Evolutionary conservation across 1,140 invertebrate species (phyloP).

Genomic region (Elymnias hypermnestra): DNA sequence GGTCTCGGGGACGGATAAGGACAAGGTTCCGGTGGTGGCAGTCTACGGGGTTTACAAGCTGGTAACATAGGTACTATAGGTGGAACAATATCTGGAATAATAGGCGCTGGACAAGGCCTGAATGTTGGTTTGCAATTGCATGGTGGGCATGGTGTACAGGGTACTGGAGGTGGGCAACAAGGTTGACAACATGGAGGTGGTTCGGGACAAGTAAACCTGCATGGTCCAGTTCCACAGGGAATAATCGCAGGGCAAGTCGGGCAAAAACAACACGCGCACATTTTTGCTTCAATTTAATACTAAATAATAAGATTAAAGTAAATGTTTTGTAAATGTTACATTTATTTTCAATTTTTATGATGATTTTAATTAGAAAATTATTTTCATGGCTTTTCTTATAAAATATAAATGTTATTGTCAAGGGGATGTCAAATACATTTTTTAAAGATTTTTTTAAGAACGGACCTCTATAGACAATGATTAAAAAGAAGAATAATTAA

Average conservation of each 20-base stretch:
- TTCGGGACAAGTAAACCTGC: conserved; percentile 41
- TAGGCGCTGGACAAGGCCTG: conserved; percentile 49
- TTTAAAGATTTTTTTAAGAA: too few species aligned
- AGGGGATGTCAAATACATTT: neutral
- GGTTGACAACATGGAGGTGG: conserved; percentile 49
- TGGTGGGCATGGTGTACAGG: conserved; percentile 57
- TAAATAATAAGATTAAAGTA: conserved; percentile 4
- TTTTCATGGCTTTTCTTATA: conserved; percentile 1
- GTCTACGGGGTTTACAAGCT: conserved; percentile 43
- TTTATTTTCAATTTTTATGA: conserved; percentile 11
- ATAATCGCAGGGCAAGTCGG: conserved; percentile 56
- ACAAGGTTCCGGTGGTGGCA: conserved; percentile 37
- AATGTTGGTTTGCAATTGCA: conserved; percentile 47
- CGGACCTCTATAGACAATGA: neutral
- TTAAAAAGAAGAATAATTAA: too few species aligned
- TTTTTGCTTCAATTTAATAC: conserved; percentile 14
- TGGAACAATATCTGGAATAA: conserved; percentile 50
- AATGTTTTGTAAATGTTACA: conserved; percentile 3
- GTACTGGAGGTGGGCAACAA: conserved; percentile 50
- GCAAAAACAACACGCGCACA: conserved; percentile 48
- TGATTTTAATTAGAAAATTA: neutral
- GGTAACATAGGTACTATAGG: conserved; percentile 56
- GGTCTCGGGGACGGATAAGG: conserved; percentile 46
- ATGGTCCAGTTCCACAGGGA: conserved; percentile 48
- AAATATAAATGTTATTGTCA: neutral